Conservation (phyloP, 2,113 vertebrate genomes). For the Silurus meridionalis region DNA sequence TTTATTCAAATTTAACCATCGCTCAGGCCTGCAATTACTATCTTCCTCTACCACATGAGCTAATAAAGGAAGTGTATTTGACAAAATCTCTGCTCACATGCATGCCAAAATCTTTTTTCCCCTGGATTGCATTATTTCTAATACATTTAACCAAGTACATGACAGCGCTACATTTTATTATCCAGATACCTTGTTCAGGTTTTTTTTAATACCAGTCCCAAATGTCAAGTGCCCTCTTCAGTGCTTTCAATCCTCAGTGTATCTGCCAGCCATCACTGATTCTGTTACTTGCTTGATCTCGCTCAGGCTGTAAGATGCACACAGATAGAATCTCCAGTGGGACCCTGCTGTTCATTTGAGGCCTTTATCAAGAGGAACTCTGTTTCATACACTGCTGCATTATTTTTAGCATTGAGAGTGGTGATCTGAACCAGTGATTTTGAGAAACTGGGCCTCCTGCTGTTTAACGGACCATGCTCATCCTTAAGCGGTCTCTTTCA, state of each 20-base stretch:
- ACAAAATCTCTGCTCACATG: not conserved
- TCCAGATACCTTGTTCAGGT: slow-evolving; percentile 38
- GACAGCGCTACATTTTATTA: not conserved
- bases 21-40: not conserved
- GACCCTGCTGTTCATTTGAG: slow-evolving; percentile 34
- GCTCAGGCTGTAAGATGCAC: slow-evolving; percentile 24
- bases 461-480: slow-evolving; percentile 48
- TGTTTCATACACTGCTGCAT: slow-evolving; percentile 36
- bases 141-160: not conserved
- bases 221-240: slow-evolving; percentile 63
- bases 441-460: slow-evolving; percentile 50
- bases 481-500: slow-evolving; percentile 39
- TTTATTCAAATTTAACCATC: not conserved
- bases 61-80: not conserved
- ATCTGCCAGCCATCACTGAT: slow-evolving; percentile 30
- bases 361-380: slow-evolving; percentile 34
- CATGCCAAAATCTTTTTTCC: not conserved
- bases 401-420: slow-evolving; percentile 52
- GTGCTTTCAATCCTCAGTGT: slow-evolving; percentile 57
- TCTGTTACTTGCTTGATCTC: slow-evolving; percentile 25
- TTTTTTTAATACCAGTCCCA: slow-evolving; percentile 63
- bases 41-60: not conserved
- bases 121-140: not conserved
- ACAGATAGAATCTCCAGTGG: slow-evolving; percentile 19
- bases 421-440: slow-evolving; percentile 66